These are phyloP conservation scores for Yoshiicerus persimilis DNA, from an alignment of 1,140 invertebrate species.

Conservation along the genomic window DNA sequence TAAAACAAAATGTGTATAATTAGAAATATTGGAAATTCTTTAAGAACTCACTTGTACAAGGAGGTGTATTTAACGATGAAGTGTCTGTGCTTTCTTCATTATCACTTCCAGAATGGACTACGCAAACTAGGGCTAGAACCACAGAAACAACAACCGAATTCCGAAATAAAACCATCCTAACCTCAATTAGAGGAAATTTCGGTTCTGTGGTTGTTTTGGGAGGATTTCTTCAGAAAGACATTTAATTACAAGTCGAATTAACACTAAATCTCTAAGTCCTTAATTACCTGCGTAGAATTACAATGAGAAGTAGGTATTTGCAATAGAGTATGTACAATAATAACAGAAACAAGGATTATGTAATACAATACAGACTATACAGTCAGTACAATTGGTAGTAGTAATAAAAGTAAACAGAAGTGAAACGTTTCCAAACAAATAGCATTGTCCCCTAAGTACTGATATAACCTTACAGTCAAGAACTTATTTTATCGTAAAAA, in stretches of 20 bases:
- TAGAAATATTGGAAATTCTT: not conserved
- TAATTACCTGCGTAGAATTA: too few species aligned
- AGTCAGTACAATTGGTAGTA: too few species aligned
- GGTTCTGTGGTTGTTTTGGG: not conserved
- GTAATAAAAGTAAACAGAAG: too few species aligned
- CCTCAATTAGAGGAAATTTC: not conserved
- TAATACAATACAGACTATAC: not conserved
- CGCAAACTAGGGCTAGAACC: not conserved
- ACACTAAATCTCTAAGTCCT: too few species aligned
- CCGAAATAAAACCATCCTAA: not conserved
- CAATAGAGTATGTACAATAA: too few species aligned
- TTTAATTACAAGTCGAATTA: not conserved
- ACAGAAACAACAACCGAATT: not conserved
- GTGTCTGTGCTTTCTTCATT: not conserved
- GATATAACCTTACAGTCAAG: too few species aligned
- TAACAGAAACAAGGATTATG: too few species aligned
- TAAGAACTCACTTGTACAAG: not conserved
- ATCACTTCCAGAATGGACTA: not conserved
- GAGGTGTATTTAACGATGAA: not conserved
- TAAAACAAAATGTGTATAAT: not conserved
- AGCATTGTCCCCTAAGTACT: too few species aligned
- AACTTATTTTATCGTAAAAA: not conserved
- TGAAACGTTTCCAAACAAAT: too few species aligned
- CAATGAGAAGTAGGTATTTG: too few species aligned
- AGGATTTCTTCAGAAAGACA: too few species aligned